Evolutionary conservation across 2,888 invertebrate genomes (phyloP), one percentile per base, ranked within the genome.

Genomic region (Xestobium rufovillosum): DNA sequence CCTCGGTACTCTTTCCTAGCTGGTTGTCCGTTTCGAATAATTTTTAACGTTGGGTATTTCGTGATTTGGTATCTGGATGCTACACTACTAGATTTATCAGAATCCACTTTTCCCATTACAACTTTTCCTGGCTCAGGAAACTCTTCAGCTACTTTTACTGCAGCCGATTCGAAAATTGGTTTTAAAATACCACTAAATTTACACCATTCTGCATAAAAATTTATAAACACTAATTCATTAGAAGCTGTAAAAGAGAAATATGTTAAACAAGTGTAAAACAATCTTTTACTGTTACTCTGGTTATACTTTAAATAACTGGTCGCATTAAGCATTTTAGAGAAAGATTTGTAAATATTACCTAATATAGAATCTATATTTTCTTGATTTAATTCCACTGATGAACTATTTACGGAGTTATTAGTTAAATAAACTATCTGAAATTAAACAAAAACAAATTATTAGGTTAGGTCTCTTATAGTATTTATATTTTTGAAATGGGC

Each of bases 171-270:
- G 68, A 94, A 99, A 56, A 96, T 83, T 8, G 98, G 98, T 65
- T 88, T 86, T 60, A 99, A 71, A 70, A 94, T 79, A 65, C 91
- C 96, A 71, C 97, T 97, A 72, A 97, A 98, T 57, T 90, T 82
- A 70, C 98, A 98, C 98, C 98, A 98, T 62, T 98, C 96, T 16
- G 98, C 98, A 70, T 97, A 98, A 69, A 98, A 98, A 71, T 99
- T 98, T 44, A 98, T 80, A 68, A 98, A 88, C 43, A 97, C 95
- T 66, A 98, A 71, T 72, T 98, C 96, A 75, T 94, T 90, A 42
- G 85, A 82, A 43, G 87, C 95, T 94, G 75, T 46, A 83, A 81
- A 51, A 51, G 48, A 53, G 52, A 43, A 31, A 31, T 37, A 23
- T 26, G n/a, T n/a, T n/a, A n/a, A n/a, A n/a, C 31, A 8, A 31